phyloP scores from a whole-genome alignment of 2,113 vertebrate genomes.

The Catagonus wagneri region DNA sequence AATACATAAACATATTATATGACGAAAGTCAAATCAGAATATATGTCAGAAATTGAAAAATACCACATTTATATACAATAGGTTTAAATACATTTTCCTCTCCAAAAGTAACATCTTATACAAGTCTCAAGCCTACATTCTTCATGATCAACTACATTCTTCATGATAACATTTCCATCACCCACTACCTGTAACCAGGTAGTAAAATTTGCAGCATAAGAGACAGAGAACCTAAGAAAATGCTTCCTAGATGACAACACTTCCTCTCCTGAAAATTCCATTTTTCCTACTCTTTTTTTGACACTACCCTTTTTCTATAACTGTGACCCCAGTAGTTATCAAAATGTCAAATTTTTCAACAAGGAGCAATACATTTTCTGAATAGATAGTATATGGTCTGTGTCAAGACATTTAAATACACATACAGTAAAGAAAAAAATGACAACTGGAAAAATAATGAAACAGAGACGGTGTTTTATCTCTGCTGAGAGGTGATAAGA shows the following conservation, averaged over 20 bases:
- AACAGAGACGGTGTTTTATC: neutral
- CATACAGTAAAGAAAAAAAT: neutral
- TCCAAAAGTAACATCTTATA: neutral
- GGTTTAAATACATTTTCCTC: slow-evolving; percentile 6
- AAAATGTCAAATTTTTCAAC: neutral
- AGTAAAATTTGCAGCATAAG: neutral
- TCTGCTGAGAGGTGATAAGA: neutral
- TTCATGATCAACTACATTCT: neutral
- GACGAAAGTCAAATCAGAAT: slow-evolving; percentile 20
- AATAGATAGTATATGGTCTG: neutral
- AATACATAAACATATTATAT: neutral
- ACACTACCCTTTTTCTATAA: neutral
- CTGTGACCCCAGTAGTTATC: neutral
- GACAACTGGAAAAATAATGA: slow-evolving; percentile 32
- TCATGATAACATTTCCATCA: neutral
- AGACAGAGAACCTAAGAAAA: neutral
- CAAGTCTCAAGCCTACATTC: neutral
- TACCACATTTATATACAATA: neutral
- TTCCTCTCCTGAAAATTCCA: neutral
- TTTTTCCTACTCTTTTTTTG: slow-evolving; percentile 14
- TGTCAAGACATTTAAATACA: slow-evolving; percentile 22
- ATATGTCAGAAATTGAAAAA: slow-evolving; percentile 53
- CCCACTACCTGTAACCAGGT: neutral
- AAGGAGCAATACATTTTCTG: neutral
- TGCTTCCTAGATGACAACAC: slow-evolving; percentile 24